These are phyloP conservation scores for Datnioides undecimradiatus DNA, from an alignment of 2,113 vertebrate species.

Conservation along the genomic window DNA sequence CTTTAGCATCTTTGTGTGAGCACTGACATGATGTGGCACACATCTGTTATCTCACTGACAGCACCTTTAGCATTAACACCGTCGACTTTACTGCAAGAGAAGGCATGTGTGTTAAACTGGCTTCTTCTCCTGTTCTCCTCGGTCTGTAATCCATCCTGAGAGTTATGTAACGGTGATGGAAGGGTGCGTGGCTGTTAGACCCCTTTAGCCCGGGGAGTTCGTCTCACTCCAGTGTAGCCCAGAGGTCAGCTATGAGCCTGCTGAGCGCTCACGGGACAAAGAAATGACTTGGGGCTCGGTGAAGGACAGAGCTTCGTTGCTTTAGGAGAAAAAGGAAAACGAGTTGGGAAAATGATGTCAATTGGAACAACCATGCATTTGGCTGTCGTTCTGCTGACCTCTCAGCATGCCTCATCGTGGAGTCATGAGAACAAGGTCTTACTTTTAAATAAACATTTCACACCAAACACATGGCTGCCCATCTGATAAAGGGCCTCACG, in stretches of 20 bases:
- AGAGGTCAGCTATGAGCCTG: constrained; percentile 22
- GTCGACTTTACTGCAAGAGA: constrained; percentile 30
- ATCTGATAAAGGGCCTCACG: constrained; percentile 42
- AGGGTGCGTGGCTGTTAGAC: constrained; percentile 29
- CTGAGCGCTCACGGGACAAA: constrained; percentile 1
- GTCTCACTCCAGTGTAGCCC: constrained; percentile 17
- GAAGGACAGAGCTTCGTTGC: neutral
- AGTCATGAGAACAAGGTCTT: constrained; percentile 35
- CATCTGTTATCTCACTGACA: constrained; percentile 56
- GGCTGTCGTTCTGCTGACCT: constrained; percentile 29
- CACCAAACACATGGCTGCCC: constrained; percentile 40
- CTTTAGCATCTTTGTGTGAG: constrained; percentile 19
- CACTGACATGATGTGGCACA: constrained; percentile 28
- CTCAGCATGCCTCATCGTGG: constrained; percentile 22
- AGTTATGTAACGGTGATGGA: constrained; percentile 53
- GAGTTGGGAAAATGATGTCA: constrained; percentile 16
- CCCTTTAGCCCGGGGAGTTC: constrained; percentile 11
- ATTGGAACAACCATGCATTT: constrained; percentile 29
- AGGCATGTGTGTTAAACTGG: constrained; percentile 60
- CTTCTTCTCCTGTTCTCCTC: constrained; percentile 29
- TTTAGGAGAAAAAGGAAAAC: neutral
- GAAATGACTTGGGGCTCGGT: neutral
- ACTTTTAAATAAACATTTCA: constrained; percentile 57
- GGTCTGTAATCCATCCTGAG: constrained; percentile 59
- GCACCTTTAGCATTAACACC: constrained; percentile 45